Evolutionary conservation across 2,113 vertebrate genomes (phyloP).

Genomic region (Takifugu bimaculatus): DNA sequence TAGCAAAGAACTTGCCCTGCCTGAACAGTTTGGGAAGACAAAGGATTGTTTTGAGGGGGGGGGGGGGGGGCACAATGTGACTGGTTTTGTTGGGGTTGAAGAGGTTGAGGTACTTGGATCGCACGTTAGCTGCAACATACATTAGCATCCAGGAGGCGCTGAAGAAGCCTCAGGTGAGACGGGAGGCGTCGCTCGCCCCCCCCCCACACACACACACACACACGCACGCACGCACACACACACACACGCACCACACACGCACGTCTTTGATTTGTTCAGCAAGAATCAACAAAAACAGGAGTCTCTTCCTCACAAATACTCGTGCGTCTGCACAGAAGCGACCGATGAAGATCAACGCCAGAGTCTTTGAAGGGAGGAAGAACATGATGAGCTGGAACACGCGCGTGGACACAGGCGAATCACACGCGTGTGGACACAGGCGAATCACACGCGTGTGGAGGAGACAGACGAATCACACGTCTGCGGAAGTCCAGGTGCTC

Average conservation of each 20-base stretch:
- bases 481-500: no score
- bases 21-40: conserved; percentile 62
- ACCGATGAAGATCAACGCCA: conserved; percentile 43
- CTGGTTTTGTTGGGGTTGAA: conserved; percentile 38
- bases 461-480: no score
- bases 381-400: neutral
- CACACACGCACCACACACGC: neutral
- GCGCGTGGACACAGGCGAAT: no score
- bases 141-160: conserved; percentile 39
- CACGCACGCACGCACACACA: conserved; percentile 2
- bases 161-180: conserved; percentile 1
- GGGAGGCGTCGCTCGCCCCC: neutral
- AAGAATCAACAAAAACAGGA: conserved; percentile 34
- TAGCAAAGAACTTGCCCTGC: conserved; percentile 7
- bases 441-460: no score
- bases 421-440: no score
- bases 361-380: conserved; percentile 32
- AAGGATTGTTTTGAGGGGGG: conserved; percentile 22
- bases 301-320: conserved; percentile 34
- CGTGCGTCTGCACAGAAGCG: conserved; percentile 29
- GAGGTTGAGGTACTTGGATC: conserved; percentile 54
- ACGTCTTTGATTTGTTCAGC: conserved; percentile 60
- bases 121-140: conserved; percentile 23
- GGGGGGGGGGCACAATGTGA: conserved; percentile 11
- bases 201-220: conserved; percentile 16